Evolutionary conservation across 2,888 invertebrate species (phyloP), one percentile per base, ranked within the genome.

Genomic region (Mycalesis mineus): DNA sequence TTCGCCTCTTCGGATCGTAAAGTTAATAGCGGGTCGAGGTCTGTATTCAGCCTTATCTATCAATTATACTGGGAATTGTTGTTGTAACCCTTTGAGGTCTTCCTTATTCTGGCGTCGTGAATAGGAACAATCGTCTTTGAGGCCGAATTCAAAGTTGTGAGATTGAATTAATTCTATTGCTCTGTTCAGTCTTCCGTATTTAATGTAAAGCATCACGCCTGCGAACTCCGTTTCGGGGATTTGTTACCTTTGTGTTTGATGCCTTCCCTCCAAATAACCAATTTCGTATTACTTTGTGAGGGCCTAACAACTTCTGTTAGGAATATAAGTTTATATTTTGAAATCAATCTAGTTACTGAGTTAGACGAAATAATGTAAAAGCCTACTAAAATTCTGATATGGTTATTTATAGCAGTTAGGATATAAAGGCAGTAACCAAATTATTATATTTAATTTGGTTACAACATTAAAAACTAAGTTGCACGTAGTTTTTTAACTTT

Each of bases 81-180:
- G 72, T 72, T 51, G 51, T 41, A 81, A 79, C 80, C 80, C 78
- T 78, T 78, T 74, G 75, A 73, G 76, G 77, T 68, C 78, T 80
- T 77, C 78, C 78, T 80, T 79, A 78, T 82, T 83, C 78, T 70
- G 70, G 69, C 63, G 75, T 76, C 74, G 75, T 73, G 77, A 81
- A 82, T 77, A 70, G 79, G 76, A 80, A 83, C 84, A 82, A 84
- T 82, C 77, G 81, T 78, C 78, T 83, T 82, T 75, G 75, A 74
- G 74, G 75, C 73, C 78, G 80, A 82, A 84, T 82, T 80, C 78
- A 80, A 84, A 85, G 80, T 84, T 81, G 72, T 73, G 74, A 68
- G 79, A 88, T 88, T 84, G 85, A 87, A 87, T 88, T 88, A 88
- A 87, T 88, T 88, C 81, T 82, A 88, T 85, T 77, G 83, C 83